Conservation (phyloP, 2,113 vertebrate genomes). For the Neodon shergylaensis region DNA sequence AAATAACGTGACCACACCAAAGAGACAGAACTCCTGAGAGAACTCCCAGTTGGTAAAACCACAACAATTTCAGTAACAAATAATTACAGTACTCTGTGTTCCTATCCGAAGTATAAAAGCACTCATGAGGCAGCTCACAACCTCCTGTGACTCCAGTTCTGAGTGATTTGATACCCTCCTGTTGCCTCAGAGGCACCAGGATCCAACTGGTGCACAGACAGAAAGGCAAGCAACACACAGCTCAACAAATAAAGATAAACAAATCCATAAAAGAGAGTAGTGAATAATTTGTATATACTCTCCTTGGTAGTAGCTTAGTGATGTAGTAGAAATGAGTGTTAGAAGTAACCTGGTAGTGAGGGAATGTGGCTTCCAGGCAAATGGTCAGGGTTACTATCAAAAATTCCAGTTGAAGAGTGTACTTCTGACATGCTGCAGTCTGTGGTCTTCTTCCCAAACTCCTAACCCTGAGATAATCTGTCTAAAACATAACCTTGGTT, state of each 20-base stretch:
- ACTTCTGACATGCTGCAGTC: not conserved
- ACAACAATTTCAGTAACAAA: not conserved
- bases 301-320: not conserved
- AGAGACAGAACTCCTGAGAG: not conserved
- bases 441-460: not conserved
- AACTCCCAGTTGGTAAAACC: not conserved
- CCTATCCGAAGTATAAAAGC: constrained; percentile 16
- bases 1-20: not conserved
- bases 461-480: not conserved
- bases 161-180: no score
- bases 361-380: not conserved
- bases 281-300: not conserved
- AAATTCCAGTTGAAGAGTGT: not conserved
- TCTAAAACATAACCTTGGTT: not conserved
- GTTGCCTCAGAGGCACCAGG: not conserved
- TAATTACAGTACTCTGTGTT: not conserved
- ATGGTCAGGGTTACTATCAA: not conserved
- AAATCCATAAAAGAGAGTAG: not conserved
- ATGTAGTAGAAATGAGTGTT: not conserved
- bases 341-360: not conserved
- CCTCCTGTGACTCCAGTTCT: not conserved
- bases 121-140: not conserved
- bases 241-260: not conserved
- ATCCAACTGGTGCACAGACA: not conserved
- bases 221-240: not conserved